Conservation (phyloP, 2,888 invertebrate species). For the Carpatolechia fugitivella region DNA sequence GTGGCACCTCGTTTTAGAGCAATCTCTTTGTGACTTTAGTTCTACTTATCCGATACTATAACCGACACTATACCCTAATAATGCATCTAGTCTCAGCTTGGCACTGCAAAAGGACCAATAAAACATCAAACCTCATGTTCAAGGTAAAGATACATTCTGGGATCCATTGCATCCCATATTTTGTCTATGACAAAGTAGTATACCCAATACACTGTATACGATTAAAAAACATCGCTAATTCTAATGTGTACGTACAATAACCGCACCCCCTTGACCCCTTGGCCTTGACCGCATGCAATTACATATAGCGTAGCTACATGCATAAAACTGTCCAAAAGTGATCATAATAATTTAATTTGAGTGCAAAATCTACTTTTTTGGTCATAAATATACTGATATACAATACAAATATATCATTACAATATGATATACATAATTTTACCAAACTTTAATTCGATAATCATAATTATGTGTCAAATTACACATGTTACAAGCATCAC, state of each 20-base stretch:
- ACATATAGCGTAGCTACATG: slow-evolving; percentile 31
- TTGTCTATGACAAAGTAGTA: slow-evolving; percentile 30
- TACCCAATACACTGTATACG: slow-evolving; percentile 29
- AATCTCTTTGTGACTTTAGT: slow-evolving; percentile 42
- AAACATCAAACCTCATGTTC: slow-evolving; percentile 15
- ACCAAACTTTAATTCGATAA: slow-evolving; percentile 38
- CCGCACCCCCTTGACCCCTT: slow-evolving; percentile 20
- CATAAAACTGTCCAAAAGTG: slow-evolving; percentile 52
- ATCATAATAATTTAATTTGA: slow-evolving; percentile 41
- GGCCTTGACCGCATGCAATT: slow-evolving; percentile 30
- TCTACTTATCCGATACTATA: slow-evolving; percentile 30
- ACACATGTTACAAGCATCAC: slow-evolving; percentile 35
- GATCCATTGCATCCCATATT: slow-evolving; percentile 22
- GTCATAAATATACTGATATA: slow-evolving; percentile 74
- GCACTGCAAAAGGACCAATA: slow-evolving; percentile 43
- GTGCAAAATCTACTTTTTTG: slow-evolving; percentile 73
- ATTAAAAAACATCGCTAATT: slow-evolving; percentile 23
- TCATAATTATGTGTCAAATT: slow-evolving; percentile 41
- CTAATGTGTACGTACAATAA: slow-evolving; percentile 25
- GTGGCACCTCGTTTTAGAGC: slow-evolving; percentile 48
- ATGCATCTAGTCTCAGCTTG: slow-evolving; percentile 35
- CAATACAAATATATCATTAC: slow-evolving; percentile 61
- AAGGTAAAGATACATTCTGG: slow-evolving; percentile 9
- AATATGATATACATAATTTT: slow-evolving; percentile 36
- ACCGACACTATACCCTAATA: slow-evolving; percentile 9